phyloP scores from a whole-genome alignment of 2,888 invertebrate species.

The Ypsolopha sequella region DNA sequence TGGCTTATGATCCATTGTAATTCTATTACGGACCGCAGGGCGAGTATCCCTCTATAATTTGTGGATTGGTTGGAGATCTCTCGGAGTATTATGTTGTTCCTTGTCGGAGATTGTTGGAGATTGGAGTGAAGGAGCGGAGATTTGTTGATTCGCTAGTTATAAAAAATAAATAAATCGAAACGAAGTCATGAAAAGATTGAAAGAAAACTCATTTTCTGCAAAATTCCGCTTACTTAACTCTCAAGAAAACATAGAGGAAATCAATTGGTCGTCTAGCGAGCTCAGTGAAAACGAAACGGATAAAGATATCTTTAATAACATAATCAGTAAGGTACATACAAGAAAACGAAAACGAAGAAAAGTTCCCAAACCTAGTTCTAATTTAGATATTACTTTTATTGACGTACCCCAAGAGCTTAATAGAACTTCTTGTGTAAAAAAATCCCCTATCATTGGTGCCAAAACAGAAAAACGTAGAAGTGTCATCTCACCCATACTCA shows the following conservation, averaged over 20 bases:
- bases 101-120: too few species aligned
- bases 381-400: conserved; percentile 35
- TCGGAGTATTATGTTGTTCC: too few species aligned
- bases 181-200: background rate
- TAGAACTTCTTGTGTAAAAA: conserved; percentile 4
- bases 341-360: conserved; percentile 46
- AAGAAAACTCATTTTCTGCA: conserved; percentile 20
- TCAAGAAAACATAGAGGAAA: conserved; percentile 42
- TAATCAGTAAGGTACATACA: conserved; percentile 13
- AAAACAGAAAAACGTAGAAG: conserved; percentile 4
- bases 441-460: conserved; percentile 24
- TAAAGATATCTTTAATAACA: conserved; percentile 16
- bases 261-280: conserved; percentile 49
- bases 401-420: conserved; percentile 19
- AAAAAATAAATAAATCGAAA: too few species aligned
- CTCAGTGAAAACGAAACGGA: conserved; percentile 43
- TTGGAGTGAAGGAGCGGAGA: too few species aligned
- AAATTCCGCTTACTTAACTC: conserved; percentile 45
- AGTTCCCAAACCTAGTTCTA: conserved; percentile 28
- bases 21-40: too few species aligned
- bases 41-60: too few species aligned
- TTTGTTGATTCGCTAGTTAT: too few species aligned
- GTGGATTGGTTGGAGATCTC: too few species aligned
- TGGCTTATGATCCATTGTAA: too few species aligned
- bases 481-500: background rate